A percentile compares a stretch with the other conserved stretches of the same genome.
These are phyloP conservation scores for Caloenas nicobarica DNA, from an alignment of 2,113 vertebrate genomes.

Conservation along the genomic window DNA sequence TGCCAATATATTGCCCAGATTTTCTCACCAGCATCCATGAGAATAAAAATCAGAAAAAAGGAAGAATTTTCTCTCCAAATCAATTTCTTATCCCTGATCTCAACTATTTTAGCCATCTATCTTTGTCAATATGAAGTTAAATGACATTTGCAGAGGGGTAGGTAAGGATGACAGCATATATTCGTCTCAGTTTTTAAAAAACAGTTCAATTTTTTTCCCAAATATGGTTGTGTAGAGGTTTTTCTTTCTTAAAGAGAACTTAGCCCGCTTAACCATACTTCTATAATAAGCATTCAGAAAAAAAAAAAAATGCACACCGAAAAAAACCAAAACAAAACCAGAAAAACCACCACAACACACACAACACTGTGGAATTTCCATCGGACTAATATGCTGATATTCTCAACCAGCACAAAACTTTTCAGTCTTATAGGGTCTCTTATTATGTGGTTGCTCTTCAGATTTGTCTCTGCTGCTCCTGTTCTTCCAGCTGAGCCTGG, in stretches of 20 bases:
- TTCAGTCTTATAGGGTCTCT: neutral
- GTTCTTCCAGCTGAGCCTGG: neutral
- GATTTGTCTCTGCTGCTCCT: neutral
- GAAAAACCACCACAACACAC: too few relatives aligned
- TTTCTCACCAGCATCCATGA: neutral
- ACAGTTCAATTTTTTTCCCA: neutral
- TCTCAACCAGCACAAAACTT: neutral
- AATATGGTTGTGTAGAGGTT: rapidly evolving
- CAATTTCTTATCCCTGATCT: neutral
- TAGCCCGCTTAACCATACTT: neutral
- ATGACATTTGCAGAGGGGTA: neutral
- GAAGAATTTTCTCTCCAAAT: neutral
- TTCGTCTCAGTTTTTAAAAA: neutral
- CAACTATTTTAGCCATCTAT: neutral
- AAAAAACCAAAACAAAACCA: too few relatives aligned
- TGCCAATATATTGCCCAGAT: neutral
- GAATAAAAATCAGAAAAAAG: neutral
- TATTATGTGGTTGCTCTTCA: too few relatives aligned
- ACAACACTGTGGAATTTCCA: neutral
- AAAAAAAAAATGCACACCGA: neutral
- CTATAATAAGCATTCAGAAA: neutral
- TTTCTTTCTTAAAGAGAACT: neutral
- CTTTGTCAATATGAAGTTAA: neutral
- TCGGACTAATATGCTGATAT: neutral
- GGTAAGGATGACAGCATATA: neutral